Evolutionary conservation across 2,797 vertebrate species (phyloP), one percentile per base, ranked within the genome.

Genomic region (Pseudochromis fuscus): DNA sequence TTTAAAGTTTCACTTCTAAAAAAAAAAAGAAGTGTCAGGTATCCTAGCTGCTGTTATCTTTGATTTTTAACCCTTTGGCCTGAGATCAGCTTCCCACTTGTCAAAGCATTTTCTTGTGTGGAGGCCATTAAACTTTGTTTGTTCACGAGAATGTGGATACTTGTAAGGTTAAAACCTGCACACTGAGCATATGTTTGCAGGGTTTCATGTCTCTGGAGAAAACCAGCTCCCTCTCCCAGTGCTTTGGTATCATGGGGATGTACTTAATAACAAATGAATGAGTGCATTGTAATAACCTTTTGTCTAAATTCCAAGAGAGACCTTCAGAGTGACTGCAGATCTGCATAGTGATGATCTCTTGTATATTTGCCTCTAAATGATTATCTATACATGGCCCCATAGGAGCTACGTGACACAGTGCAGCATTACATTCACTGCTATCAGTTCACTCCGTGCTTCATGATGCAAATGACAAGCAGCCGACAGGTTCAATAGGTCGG

Each of bases 381-480:
- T 37, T 28, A 12, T 66, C 16, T 67, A 19, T 33, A 61, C 23
- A 62, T 64, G 50, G 18, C 24, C 77, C 21, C 30, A 46, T 52
- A 12, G 19, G 37, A 59, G 31, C 42, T 27, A 33, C 13, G 5
- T 51, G 48, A 67, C 69, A 35, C n/a, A 31, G 61, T 30, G 49
- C 56, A 27, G 30, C 15, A 31, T 31, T 27, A 53, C 40, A 49
- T 63, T 37, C 5, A 56, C 51, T 56, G 38, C 37, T 59, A 67
- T 79, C 60, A 31, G 1, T 69, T 66, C 35, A 65, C 37, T 75
- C 67, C 67, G 70, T 52, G 61, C 58, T 52, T 56, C 38, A 37
- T 11, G 66, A 90, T 89, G 81, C 85, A 91, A 90, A 90, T 87
- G 42, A 73, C 18, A 16, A 31, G 44, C 31, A 61, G 56, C 23